phyloP scores from a whole-genome alignment of 1,140 invertebrate species.

The Bradynema listronoti region DNA sequence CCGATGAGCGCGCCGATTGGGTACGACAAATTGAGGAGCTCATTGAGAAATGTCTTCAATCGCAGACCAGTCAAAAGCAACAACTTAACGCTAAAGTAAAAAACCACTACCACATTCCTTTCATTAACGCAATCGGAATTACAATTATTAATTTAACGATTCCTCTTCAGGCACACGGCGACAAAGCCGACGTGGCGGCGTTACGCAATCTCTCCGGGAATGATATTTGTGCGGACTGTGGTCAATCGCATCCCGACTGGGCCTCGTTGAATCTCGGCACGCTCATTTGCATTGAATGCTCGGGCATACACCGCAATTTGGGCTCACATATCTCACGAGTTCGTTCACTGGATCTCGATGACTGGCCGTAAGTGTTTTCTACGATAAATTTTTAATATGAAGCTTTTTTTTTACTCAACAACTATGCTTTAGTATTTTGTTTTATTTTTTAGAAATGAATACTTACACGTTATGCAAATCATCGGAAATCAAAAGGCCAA shows the following conservation, averaged over 20 bases:
- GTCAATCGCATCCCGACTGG: slow-evolving; percentile 89
- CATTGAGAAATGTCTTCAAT: slow-evolving; percentile 64
- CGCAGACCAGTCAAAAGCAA: slow-evolving; percentile 41
- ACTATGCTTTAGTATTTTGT: background rate
- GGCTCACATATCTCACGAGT: slow-evolving; percentile 93
- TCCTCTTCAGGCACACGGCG: slow-evolving; percentile 18
- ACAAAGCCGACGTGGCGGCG: slow-evolving; percentile 32
- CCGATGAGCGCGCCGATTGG: slow-evolving; percentile 75
- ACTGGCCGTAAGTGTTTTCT: slow-evolving; percentile 84
- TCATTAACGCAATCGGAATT: slow-evolving; percentile 65
- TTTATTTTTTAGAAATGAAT: slow-evolving; percentile 69
- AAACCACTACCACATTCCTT: too few species aligned
- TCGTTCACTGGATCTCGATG: slow-evolving; percentile 81
- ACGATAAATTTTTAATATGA: background rate
- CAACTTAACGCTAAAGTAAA: too few species aligned
- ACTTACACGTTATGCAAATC: slow-evolving; percentile 82
- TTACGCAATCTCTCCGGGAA: slow-evolving; percentile 72
- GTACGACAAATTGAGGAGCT: slow-evolving; percentile 90
- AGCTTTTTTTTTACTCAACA: background rate
- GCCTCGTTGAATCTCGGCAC: slow-evolving; percentile 90
- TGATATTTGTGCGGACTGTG: slow-evolving; percentile 83
- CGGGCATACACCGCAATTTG: slow-evolving; percentile 89
- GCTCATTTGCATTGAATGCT: slow-evolving; percentile 94
- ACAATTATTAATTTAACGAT: too few species aligned
- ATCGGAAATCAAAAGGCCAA: slow-evolving; percentile 85